phyloP scores from a whole-genome alignment of 30 jellyfish, hydroid and myxozoan species.

The Nemopilema nomurai region DNA sequence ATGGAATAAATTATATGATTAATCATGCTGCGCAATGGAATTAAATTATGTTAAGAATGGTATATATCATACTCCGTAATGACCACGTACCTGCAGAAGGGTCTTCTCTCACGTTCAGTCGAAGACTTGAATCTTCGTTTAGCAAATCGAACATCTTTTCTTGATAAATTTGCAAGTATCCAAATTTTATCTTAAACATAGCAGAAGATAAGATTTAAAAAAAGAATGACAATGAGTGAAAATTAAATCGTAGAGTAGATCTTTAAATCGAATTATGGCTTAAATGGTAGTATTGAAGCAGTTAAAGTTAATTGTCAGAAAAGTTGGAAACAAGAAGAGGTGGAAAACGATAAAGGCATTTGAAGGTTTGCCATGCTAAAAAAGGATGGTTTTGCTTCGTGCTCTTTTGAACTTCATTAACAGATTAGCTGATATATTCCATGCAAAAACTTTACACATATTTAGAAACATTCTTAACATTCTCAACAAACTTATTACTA shows the following conservation, averaged over 20 bases:
- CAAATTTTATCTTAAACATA: conserved; percentile 62
- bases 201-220: neutral
- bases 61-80: no score
- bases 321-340: no score
- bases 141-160: conserved; percentile 74
- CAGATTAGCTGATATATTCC: no score
- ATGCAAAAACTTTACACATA: neutral
- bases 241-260: no score
- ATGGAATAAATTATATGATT: neutral
- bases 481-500: no score
- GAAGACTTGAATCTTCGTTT: conserved; percentile 53
- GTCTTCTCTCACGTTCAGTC: conserved; percentile 63
- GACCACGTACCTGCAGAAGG: conserved; percentile 52
- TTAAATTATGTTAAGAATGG: no score
- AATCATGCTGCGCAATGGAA: no score
- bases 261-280: neutral
- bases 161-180: conserved; percentile 77
- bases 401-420: no score
- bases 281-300: neutral
- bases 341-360: no score
- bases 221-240: neutral
- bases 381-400: no score
- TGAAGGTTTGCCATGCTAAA: no score
- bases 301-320: no score
- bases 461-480: neutral